Evolutionary conservation across 1,140 invertebrate species (phyloP).

Genomic region (Ephestia elutella): DNA sequence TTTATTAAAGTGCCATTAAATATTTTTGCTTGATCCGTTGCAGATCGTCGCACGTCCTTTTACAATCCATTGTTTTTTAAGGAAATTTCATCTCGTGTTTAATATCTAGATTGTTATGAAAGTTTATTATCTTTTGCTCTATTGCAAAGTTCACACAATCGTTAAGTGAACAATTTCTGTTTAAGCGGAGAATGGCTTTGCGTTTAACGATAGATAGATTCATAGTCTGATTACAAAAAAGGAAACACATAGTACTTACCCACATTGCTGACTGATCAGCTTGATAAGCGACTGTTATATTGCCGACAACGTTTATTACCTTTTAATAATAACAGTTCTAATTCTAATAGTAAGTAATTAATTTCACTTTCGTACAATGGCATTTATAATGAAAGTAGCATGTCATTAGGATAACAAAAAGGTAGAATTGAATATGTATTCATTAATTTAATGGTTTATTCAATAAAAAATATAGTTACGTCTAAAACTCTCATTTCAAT

Average conservation of each 20-base stretch:
- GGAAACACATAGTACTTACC: conserved; percentile 21
- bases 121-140: background rate
- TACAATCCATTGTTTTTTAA: too few relatives aligned
- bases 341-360: too few relatives aligned
- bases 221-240: conserved; percentile 23
- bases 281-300: conserved; percentile 38
- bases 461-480: too few relatives aligned
- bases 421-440: too few relatives aligned
- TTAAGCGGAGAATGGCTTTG: background rate
- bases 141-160: background rate
- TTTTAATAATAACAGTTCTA: background rate
- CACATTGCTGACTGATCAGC: conserved; percentile 30
- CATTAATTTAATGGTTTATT: too few relatives aligned
- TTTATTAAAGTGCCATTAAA: background rate
- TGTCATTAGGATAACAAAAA: too few relatives aligned
- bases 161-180: background rate
- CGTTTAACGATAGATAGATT: conserved; percentile 21
- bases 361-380: too few relatives aligned
- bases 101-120: background rate
- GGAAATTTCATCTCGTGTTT: too few relatives aligned
- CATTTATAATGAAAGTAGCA: too few relatives aligned
- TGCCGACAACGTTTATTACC: conserved; percentile 28
- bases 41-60: background rate
- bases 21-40: background rate
- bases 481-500: too few relatives aligned